phyloP scores from a whole-genome alignment of 2,113 vertebrate genomes.

The Pimephales promelas region DNA sequence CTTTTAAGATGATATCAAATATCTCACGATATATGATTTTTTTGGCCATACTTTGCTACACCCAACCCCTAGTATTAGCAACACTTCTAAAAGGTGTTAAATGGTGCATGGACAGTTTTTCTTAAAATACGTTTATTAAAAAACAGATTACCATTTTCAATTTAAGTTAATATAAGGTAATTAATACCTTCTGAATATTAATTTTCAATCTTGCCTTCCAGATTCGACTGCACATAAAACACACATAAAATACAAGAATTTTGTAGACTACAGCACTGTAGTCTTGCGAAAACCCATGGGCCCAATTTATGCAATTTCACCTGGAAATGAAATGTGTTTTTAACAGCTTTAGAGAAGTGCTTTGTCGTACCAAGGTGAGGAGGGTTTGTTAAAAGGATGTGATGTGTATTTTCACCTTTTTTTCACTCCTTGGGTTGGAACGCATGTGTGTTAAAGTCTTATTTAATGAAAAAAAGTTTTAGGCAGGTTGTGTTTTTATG shows the following conservation, averaged over 20 bases:
- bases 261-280: slow-evolving; percentile 14
- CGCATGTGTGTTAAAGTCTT: neutral
- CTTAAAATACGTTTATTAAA: neutral
- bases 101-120: neutral
- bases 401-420: slow-evolving; percentile 39
- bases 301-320: slow-evolving; percentile 56
- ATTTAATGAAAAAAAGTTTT: slow-evolving; percentile 12
- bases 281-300: slow-evolving; percentile 55
- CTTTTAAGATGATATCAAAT: neutral
- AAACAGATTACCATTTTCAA: neutral
- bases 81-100: neutral
- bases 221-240: neutral
- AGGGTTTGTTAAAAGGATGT: slow-evolving; percentile 16
- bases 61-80: neutral
- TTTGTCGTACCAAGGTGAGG: slow-evolving; percentile 39
- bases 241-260: slow-evolving; percentile 19
- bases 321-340: slow-evolving; percentile 58
- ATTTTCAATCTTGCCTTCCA: slow-evolving; percentile 30
- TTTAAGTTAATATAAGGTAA: neutral
- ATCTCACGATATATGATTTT: neutral
- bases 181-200: slow-evolving; percentile 30
- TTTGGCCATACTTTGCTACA: neutral
- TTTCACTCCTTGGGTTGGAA: neutral
- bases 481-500: neutral
- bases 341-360: slow-evolving; percentile 46